Percentiles rank a stretch among this genome's conserved stretches.
Conservation (phyloP, 2,113 vertebrate species). For the Helogale parvula region DNA sequence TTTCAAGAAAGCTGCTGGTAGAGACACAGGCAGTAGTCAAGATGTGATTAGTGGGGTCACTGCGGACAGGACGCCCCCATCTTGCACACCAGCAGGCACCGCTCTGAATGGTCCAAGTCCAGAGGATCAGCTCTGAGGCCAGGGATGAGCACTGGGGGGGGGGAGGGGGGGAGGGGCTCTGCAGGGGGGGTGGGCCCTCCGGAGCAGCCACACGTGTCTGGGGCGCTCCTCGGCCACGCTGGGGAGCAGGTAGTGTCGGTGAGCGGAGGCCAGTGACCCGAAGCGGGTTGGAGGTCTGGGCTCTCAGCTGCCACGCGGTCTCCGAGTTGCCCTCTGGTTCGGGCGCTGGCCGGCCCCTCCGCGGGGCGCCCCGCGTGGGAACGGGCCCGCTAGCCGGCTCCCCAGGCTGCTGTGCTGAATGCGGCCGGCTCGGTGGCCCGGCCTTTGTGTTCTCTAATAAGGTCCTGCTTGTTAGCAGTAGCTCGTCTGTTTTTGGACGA, state of each 20-base stretch:
- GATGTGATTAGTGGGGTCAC: background rate
- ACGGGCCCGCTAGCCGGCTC: too few relatives aligned
- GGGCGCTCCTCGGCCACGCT: too few relatives aligned
- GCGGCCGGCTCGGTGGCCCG: background rate
- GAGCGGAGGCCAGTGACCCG: background rate
- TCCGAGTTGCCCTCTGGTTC: fast-evolving
- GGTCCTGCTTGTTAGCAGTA: background rate
- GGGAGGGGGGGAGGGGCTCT: fast-evolving
- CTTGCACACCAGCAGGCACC: background rate
- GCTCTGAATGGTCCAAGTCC: background rate
- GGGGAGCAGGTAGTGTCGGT: background rate
- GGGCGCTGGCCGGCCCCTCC: background rate
- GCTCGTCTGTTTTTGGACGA: background rate
- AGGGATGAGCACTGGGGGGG: background rate
- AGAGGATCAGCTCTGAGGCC: background rate
- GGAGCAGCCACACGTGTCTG: too few relatives aligned
- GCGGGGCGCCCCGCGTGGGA: background rate
- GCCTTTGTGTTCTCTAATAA: background rate
- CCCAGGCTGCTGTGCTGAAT: background rate
- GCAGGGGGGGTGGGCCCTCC: background rate
- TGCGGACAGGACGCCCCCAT: fast-evolving
- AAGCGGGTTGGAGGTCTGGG: background rate
- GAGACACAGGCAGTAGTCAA: too few relatives aligned
- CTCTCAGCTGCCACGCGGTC: too few relatives aligned
- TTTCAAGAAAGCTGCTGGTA: background rate